Conservation (phyloP, 2,113 vertebrate genomes). For the Poeciliopsis retropinna region DNA sequence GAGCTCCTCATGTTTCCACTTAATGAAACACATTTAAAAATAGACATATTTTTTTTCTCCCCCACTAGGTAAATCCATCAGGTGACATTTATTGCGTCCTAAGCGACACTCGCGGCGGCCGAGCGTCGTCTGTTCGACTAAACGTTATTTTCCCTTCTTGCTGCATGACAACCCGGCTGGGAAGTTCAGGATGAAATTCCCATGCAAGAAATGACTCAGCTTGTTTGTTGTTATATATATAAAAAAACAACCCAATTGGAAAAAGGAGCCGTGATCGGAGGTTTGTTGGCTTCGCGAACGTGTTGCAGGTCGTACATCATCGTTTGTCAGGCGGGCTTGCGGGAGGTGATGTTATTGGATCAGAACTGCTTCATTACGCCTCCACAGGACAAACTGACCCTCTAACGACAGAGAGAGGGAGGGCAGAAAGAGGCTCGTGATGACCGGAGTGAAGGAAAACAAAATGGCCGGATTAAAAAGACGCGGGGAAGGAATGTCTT, state of each 20-base stretch:
- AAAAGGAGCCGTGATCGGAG: slow-evolving; percentile 24
- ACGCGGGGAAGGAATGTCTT: neutral
- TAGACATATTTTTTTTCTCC: slow-evolving; percentile 7
- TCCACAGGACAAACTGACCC: slow-evolving; percentile 44
- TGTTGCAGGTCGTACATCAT: slow-evolving; percentile 40
- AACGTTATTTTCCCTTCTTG: neutral
- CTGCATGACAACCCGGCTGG: slow-evolving; percentile 4
- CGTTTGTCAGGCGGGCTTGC: slow-evolving; percentile 47
- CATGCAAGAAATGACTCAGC: neutral
- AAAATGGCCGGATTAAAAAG: neutral
- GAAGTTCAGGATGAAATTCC: slow-evolving; percentile 6
- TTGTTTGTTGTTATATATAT: slow-evolving; percentile 12
- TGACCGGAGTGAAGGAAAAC: neutral
- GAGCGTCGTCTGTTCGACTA: slow-evolving; percentile 2
- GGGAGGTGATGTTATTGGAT: slow-evolving; percentile 67
- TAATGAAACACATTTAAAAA: slow-evolving; percentile 8
- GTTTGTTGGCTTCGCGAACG: slow-evolving; percentile 48
- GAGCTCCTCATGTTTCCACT: neutral
- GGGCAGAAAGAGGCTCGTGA: neutral
- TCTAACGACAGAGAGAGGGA: slow-evolving; percentile 27
- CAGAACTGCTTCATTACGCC: slow-evolving; percentile 68
- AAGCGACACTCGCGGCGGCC: slow-evolving; percentile 14
- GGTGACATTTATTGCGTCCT: slow-evolving; percentile 31
- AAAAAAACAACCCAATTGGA: slow-evolving; percentile 22
- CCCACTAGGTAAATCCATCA: slow-evolving; percentile 30